Percentiles rank a stretch among this genome's conserved stretches.
phyloP scores from a whole-genome alignment of 1,140 invertebrate species.

The Olivierus martensii region DNA sequence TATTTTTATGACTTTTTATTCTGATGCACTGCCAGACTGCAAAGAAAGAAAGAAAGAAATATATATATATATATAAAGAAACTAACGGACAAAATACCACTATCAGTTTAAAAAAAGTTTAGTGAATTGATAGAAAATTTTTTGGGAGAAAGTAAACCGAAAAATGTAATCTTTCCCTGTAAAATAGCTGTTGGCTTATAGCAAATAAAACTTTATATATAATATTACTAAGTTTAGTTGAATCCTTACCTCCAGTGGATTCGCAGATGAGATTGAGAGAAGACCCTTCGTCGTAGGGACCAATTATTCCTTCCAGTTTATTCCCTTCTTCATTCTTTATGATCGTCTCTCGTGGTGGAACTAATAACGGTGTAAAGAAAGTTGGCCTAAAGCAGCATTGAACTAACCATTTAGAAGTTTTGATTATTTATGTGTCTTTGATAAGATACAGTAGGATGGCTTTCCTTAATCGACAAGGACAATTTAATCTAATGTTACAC shows the following conservation, averaged over 20 bases:
- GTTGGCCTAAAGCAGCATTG: not conserved
- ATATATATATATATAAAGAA: not conserved
- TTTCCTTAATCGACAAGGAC: too few relatives aligned
- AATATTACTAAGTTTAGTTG: not conserved
- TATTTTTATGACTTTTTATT: not conserved
- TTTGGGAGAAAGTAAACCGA: not conserved
- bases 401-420: too few relatives aligned
- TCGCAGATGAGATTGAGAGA: constrained; percentile 69
- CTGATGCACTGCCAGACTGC: not conserved
- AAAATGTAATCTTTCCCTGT: too few relatives aligned
- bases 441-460: too few relatives aligned
- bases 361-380: constrained; percentile 35
- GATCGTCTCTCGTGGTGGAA: constrained; percentile 63
- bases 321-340: constrained; percentile 65
- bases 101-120: not conserved
- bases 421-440: too few relatives aligned
- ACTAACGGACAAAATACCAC: not conserved
- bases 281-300: constrained; percentile 71
- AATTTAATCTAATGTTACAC: too few relatives aligned
- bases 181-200: too few relatives aligned
- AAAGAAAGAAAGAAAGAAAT: not conserved
- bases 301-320: constrained; percentile 58
- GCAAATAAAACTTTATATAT: too few relatives aligned
- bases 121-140: not conserved
- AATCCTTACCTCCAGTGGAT: constrained; percentile 64